Evolutionary conservation across 2,113 vertebrate species (phyloP), one percentile per base, ranked within the genome.

Genomic region (Ardeotis arabs): DNA sequence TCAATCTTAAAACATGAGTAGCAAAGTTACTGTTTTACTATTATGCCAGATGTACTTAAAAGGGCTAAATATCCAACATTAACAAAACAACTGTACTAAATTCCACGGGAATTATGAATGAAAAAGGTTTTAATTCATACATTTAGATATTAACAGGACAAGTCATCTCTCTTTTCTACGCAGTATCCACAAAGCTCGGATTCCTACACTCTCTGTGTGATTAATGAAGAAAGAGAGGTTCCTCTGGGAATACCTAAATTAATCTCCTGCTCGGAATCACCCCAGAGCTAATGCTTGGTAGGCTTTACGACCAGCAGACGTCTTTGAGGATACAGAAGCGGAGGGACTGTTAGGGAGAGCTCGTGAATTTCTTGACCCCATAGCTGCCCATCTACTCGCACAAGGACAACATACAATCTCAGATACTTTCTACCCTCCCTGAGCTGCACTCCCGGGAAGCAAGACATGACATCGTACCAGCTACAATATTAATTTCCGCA

Each of bases 361-460:
- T 5, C 6, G 14, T 13, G 50, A 85, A 52, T 68, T 50, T 31
- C 63, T 10, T 28, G 35, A 76, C 12, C 29, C 24, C 56, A 22
- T 3, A 62, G 49, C 41, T 75, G 44, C 70, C 49, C 27, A 3
- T 16, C n/a, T 58, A 7, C 58, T 58, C 0, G 0, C 47, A 45
- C 6, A 60, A 16, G 37, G 64, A 72, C 28, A 41, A 53, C n/a
- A 29, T 1, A 55, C 7, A n/a, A 47, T 28, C 62, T 76, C 35
- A 24, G 50, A 31, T 4, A 52, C 33, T 58, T 89, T 67, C 81
- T 16, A 28, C 19, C 11, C 60, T 74, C 31, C 39, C 20, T 10
- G 12, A 87, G 73, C 33, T 82, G 62, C 1, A 1, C 41, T 78
- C 55, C 63, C 35, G 77, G 37, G 39, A 82, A 33, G 47, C 20